phyloP scores from a whole-genome alignment of 2,113 vertebrate genomes.

The Colossoma macropomum region DNA sequence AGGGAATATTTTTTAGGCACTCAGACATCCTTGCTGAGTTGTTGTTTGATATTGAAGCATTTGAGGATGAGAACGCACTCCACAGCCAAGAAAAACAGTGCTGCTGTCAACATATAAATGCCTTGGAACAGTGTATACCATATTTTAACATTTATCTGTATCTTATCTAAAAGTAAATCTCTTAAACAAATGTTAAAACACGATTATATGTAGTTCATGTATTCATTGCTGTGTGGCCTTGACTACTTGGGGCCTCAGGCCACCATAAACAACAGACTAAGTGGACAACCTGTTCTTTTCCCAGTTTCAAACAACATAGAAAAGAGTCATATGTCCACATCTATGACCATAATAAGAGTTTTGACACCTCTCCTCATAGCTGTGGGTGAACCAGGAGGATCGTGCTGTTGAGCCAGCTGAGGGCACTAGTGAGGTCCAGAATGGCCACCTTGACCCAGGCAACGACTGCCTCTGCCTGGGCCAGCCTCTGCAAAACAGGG shows the following conservation, averaged over 20 bases:
- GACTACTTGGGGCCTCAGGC: neutral
- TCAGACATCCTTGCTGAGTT: neutral
- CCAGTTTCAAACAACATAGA: neutral
- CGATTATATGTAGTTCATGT: neutral
- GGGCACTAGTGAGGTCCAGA: slow-evolving; percentile 85
- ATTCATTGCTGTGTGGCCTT: neutral
- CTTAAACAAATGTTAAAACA: neutral
- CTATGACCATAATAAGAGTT: neutral
- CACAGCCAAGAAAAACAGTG: neutral
- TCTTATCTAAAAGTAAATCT: no score
- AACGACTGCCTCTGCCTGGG: slow-evolving; percentile 87
- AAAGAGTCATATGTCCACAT: neutral
- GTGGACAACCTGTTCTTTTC: neutral
- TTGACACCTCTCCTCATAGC: slow-evolving; percentile 65
- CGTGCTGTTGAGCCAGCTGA: slow-evolving; percentile 77
- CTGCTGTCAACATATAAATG: neutral
- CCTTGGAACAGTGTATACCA: neutral
- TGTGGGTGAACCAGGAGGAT: slow-evolving; percentile 91
- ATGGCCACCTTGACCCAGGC: slow-evolving; percentile 85
- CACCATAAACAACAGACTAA: neutral
- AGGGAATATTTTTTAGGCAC: neutral
- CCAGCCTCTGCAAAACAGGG: slow-evolving; percentile 86
- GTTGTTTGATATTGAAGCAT: neutral
- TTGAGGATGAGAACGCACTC: neutral
- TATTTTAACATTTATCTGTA: neutral